Evolutionary conservation across 2,888 invertebrate species (phyloP).

Genomic region (Salticus scenicus): DNA sequence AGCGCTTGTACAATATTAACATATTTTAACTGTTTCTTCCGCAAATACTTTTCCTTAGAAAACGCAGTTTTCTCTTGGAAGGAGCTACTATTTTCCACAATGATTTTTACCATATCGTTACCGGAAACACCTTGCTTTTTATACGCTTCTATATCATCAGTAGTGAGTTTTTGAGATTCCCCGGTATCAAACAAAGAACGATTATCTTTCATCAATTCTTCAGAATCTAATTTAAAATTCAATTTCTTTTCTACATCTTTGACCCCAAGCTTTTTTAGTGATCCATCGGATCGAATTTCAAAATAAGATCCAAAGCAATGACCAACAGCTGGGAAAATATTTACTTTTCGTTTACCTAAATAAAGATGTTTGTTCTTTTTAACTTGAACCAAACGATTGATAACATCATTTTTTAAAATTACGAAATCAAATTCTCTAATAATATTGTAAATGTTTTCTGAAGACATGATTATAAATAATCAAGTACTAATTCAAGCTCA

Average conservation of each 20-base stretch:
- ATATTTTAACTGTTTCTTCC: conserved; percentile 95
- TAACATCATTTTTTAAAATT: conserved; percentile 39
- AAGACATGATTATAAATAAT: conserved; percentile 8
- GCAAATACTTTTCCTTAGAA: conserved; percentile 91
- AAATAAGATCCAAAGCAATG: conserved; percentile 63
- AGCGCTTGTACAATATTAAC: conserved; percentile 87
- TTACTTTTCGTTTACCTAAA: conserved; percentile 53
- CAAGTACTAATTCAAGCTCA: neutral
- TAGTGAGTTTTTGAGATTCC: conserved; percentile 87
- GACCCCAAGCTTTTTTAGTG: conserved; percentile 14
- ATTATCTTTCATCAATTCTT: conserved; percentile 81
- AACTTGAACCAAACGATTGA: conserved; percentile 42
- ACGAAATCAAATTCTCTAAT: conserved; percentile 52
- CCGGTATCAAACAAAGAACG: conserved; percentile 87
- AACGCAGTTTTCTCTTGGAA: conserved; percentile 93
- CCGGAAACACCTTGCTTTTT: conserved; percentile 86
- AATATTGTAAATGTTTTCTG: neutral
- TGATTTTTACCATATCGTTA: conserved; percentile 85
- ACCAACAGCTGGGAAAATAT: conserved; percentile 41
- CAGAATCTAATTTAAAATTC: conserved; percentile 15
- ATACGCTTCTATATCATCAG: conserved; percentile 87
- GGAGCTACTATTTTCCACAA: conserved; percentile 93
- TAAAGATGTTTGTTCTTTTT: conserved; percentile 51
- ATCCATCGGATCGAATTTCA: conserved; percentile 52
- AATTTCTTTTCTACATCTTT: conserved; percentile 23